phyloP scores from a whole-genome alignment of 1,140 invertebrate genomes.

The Ephestia elutella region DNA sequence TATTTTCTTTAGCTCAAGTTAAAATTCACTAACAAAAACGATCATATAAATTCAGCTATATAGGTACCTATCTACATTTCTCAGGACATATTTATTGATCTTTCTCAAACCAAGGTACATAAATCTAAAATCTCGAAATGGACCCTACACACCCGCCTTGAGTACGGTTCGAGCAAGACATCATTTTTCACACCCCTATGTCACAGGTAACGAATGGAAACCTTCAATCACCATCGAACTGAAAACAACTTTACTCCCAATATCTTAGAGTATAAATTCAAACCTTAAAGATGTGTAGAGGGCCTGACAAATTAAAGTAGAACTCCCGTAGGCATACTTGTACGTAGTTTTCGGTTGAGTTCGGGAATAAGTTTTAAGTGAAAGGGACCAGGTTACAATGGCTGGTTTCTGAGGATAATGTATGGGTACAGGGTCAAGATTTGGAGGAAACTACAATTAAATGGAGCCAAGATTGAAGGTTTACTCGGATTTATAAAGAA shows the following conservation, averaged over 20 bases:
- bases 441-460: background rate
- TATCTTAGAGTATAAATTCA: background rate
- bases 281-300: background rate
- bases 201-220: slow-evolving; percentile 13
- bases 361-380: background rate
- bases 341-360: background rate
- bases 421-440: background rate
- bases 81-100: background rate
- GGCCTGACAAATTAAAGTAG: slow-evolving; percentile 5
- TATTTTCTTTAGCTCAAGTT: too few species aligned
- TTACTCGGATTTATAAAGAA: background rate
- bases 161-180: slow-evolving; percentile 21
- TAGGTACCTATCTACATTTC: too few species aligned
- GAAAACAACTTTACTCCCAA: background rate
- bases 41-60: too few species aligned
- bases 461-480: background rate
- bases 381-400: background rate
- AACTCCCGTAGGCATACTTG: background rate
- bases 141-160: slow-evolving; percentile 11
- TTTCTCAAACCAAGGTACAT: background rate
- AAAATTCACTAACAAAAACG: too few species aligned
- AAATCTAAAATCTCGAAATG: background rate
- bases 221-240: background rate
- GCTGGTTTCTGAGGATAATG: background rate
- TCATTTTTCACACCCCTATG: slow-evolving; percentile 30